These are phyloP conservation scores for Capra hircus DNA, from an alignment of 2,113 vertebrate species.

Conservation along the genomic window DNA sequence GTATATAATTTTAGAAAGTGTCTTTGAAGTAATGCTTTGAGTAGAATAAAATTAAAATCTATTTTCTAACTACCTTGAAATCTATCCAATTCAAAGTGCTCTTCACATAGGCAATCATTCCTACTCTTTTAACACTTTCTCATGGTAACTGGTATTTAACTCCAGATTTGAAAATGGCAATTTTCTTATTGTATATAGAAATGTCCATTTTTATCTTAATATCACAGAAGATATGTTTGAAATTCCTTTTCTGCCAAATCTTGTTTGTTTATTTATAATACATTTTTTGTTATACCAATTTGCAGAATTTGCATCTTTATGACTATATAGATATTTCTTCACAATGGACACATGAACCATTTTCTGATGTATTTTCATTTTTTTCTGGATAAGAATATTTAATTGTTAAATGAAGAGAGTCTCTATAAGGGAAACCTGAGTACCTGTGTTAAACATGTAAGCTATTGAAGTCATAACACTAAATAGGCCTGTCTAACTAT, in stretches of 20 bases:
- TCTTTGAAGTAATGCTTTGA: not conserved
- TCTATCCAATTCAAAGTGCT: not conserved
- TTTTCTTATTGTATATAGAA: not conserved
- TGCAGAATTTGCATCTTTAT: not conserved
- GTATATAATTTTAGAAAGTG: not conserved
- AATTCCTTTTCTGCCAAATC: not conserved
- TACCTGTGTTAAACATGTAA: not conserved
- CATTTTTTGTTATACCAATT: not conserved
- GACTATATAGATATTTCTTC: not conserved
- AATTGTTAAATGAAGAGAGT: not conserved
- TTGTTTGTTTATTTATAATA: not conserved
- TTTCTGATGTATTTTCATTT: not conserved
- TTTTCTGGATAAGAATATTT: not conserved
- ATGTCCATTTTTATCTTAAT: not conserved
- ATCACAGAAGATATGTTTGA: not conserved
- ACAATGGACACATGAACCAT: not conserved
- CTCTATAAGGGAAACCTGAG: not conserved
- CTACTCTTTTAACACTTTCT: not conserved
- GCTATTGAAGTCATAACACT: not conserved
- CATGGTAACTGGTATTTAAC: not conserved
- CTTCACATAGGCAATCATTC: not conserved
- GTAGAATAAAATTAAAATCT: not conserved
- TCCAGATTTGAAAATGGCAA: not conserved
- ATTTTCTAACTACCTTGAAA: not conserved
- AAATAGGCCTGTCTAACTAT: not conserved